Evolutionary conservation across 2,113 vertebrate genomes (phyloP), one percentile per base, ranked within the genome.

Genomic region (Notothenia coriiceps): DNA sequence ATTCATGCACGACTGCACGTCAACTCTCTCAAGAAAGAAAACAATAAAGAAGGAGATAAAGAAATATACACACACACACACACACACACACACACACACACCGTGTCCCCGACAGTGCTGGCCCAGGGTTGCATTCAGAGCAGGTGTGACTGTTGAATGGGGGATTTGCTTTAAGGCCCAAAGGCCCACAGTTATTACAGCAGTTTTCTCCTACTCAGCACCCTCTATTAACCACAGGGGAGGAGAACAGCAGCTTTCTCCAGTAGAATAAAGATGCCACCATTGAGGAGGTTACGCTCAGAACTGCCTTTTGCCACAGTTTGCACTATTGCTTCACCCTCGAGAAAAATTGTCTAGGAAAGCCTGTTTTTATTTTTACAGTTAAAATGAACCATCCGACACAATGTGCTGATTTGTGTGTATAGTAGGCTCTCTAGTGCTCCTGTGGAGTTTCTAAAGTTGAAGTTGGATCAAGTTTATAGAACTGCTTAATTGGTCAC

Each of bases 171-270:
- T 43, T 50, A 81, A 71, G 70, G 67, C 86, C 72, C 84, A 82
- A 70, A 75, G 83, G 74, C 86, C 82, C 86, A 66, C 60, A 83
- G 44, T 92, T 88, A 89, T 93, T 90, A 85, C 68, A 83, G 79
- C 43, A 0, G 55, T 85, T 90, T 86, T 90, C 78, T 69, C 81
- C 73, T 79, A 68, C 83, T 91, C 87, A 84, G 77, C 84, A 86
- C 56, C 80, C 69, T 79, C 78, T 62, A 86, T 90, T 91, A 85
- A 74, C 67, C 84, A 79, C 55, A 64, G 77, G 67, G 33, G 56
- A 77, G 56, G 66, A 78, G 74, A 81, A 62, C 47, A 67, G 18
- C 25, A 33, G n/a, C 43, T 44, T 80, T 64, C 49, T 84, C 55
- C 76, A 40, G 62, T 74, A 76, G 49, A 59, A 70, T 70, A 52